phyloP scores from a whole-genome alignment of 2,888 invertebrate genomes.

The Acleris cristana region DNA sequence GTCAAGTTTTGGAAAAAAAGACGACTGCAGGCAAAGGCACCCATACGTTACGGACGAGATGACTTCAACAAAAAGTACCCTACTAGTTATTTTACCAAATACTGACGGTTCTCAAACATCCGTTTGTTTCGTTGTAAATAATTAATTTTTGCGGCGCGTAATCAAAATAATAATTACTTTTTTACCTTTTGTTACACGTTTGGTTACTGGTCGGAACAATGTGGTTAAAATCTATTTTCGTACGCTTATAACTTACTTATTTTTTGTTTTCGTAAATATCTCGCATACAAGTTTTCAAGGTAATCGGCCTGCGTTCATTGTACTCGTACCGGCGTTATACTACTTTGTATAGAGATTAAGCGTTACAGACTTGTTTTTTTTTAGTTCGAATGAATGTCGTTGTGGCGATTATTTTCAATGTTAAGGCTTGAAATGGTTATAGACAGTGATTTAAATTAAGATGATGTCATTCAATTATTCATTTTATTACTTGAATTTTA shows the following conservation, averaged over 20 bases:
- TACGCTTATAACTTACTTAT: conserved; percentile 40
- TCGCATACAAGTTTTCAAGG: conserved; percentile 70
- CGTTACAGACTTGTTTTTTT: conserved; percentile 32
- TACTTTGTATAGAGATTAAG: conserved; percentile 31
- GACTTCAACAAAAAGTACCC: conserved; percentile 81
- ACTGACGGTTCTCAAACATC: conserved; percentile 68
- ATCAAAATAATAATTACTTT: conserved; percentile 9
- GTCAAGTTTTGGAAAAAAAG: conserved; percentile 77
- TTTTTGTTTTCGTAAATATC: conserved; percentile 54
- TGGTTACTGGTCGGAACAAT: conserved; percentile 11
- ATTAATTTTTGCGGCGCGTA: conserved; percentile 37
- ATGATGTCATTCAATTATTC: conserved; percentile 27
- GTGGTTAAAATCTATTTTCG: conserved; percentile 28
- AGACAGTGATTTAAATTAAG: conserved; percentile 23
- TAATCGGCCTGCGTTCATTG: conserved; percentile 73
- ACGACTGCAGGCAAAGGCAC: conserved; percentile 73
- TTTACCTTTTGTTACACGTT: conserved; percentile 1
- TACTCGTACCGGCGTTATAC: conserved; percentile 71
- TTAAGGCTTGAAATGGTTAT: conserved; percentile 20
- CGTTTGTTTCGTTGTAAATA: conserved; percentile 42
- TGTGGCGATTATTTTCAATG: conserved; percentile 29
- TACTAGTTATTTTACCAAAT: conserved; percentile 72
- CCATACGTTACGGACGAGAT: conserved; percentile 81
- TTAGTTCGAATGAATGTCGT: conserved; percentile 27
- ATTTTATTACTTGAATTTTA: conserved; percentile 4